A percentile compares a stretch with the other conserved stretches of the same genome.
phyloP scores from a whole-genome alignment of 1,140 invertebrate genomes.

The Penaeus vannamei region DNA sequence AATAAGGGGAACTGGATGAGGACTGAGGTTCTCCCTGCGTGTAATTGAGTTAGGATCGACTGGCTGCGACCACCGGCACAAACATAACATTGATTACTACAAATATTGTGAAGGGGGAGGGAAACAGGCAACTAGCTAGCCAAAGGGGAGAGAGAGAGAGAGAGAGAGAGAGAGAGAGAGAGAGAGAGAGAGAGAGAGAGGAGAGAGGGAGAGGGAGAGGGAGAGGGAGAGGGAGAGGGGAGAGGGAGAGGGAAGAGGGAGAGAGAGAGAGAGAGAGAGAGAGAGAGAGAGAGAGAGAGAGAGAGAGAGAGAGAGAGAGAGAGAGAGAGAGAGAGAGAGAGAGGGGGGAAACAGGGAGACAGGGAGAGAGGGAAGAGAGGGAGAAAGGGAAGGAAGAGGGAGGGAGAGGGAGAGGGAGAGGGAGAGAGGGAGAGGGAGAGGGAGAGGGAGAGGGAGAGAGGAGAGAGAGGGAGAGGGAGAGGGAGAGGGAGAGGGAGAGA shows the following conservation, averaged over 20 bases:
- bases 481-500: no score
- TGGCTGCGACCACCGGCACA: conserved; percentile 52
- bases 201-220: neutral
- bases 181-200: neutral
- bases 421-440: neutral
- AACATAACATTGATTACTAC: conserved; percentile 63
- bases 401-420: neutral
- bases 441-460: no score
- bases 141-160: neutral
- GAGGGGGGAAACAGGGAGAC: no score
- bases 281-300: no score
- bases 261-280: neutral
- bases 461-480: no score
- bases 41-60: conserved; percentile 61
- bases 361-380: no score
- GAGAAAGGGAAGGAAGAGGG: no score
- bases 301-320: no score
- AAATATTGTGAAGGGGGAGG: conserved; percentile 54
- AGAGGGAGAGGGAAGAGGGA: neutral
- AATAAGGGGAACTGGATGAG: neutral
- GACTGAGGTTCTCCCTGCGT: neutral
- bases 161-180: neutral
- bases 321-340: no score
- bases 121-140: neutral
- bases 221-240: neutral